Conservation (phyloP, 2,888 invertebrate species). For the Automeris io region DNA sequence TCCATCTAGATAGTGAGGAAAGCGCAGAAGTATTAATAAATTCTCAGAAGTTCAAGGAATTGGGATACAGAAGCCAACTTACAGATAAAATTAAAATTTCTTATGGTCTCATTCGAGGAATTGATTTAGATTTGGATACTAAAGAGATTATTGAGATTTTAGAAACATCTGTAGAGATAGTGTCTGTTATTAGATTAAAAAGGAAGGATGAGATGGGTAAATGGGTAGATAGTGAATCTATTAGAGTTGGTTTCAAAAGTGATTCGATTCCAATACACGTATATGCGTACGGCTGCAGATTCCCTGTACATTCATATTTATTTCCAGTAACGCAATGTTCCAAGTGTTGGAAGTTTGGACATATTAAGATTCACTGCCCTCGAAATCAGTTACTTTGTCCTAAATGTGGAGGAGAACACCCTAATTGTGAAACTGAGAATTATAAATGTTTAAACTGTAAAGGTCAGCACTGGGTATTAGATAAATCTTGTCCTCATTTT, state of each 20-base stretch:
- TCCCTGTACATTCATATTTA: no score
- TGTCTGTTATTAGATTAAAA: constrained; percentile 12
- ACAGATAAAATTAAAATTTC: constrained; percentile 8
- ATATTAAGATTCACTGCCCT: constrained; percentile 8
- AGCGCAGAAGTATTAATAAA: constrained; percentile 12
- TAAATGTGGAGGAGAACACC: constrained; percentile 11
- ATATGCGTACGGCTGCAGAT: constrained; percentile 11
- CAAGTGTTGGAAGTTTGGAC: no score
- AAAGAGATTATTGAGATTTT: constrained; percentile 8
- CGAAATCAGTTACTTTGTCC: constrained; percentile 8
- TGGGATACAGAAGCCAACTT: constrained; percentile 10
- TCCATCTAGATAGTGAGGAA: constrained; percentile 11
- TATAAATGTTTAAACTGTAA: constrained; percentile 12
- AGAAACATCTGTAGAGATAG: constrained; percentile 2
- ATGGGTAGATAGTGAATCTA: constrained; percentile 12
- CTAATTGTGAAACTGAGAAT: constrained; percentile 7
- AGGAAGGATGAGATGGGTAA: constrained; percentile 7
- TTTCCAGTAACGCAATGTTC: no score
- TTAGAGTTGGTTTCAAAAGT: constrained; percentile 11
- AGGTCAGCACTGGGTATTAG: constrained; percentile 11
- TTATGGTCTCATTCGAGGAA: constrained; percentile 14
- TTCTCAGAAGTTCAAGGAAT: constrained; percentile 11
- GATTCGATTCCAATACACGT: constrained; percentile 8
- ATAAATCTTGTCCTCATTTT: constrained; percentile 11
- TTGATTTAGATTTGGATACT: constrained; percentile 13